Evolutionary conservation across 2,888 invertebrate species (phyloP).

Genomic region (Parelbella ahira): DNA sequence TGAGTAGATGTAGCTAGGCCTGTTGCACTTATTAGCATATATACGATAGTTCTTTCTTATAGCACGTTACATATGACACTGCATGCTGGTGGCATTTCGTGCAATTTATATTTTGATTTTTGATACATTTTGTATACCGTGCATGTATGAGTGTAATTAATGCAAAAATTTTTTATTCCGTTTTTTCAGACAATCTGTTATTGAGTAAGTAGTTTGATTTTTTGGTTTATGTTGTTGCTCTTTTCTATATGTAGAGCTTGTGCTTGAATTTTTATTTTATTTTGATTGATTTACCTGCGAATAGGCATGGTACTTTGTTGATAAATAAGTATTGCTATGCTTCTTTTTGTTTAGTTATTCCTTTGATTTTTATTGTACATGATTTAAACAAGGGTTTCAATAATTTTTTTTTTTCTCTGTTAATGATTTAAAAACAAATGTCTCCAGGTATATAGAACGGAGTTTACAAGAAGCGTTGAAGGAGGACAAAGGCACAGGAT

Average conservation of each 20-base stretch:
- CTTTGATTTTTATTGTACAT: no score
- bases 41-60: no score
- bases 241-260: constrained; percentile 11
- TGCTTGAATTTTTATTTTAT: constrained; percentile 10
- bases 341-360: background rate
- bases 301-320: no score
- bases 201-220: constrained; percentile 50
- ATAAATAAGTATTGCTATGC: constrained; percentile 4
- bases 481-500: constrained; percentile 60
- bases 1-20: no score
- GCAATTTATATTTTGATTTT: no score
- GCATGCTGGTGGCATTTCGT: no score
- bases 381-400: no score
- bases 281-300: background rate
- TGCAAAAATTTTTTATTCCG: constrained; percentile 35
- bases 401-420: background rate
- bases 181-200: constrained; percentile 55
- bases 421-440: constrained; percentile 7
- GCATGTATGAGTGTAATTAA: constrained; percentile 30
- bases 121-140: no score
- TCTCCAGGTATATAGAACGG: constrained; percentile 54
- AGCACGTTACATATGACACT: no score
- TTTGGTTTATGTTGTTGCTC: constrained; percentile 5
- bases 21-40: no score
- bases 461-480: constrained; percentile 53